phyloP scores from a whole-genome alignment of 2,888 invertebrate genomes.

The Drosophila meridionalis region DNA sequence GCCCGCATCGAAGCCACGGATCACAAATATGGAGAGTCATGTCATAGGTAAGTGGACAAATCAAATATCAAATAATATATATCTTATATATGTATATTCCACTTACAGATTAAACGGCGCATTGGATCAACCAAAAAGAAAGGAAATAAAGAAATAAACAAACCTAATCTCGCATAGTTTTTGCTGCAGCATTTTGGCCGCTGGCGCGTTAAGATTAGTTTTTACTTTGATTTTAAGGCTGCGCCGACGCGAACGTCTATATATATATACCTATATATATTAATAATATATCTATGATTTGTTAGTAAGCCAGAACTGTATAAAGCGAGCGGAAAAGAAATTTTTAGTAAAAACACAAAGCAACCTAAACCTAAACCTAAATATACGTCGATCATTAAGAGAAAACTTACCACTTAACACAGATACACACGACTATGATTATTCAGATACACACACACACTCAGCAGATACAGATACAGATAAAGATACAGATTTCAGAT shows the following conservation, averaged over 20 bases:
- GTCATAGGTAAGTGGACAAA: slow-evolving; percentile 81
- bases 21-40: slow-evolving; percentile 85
- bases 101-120: slow-evolving; percentile 61
- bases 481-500: slow-evolving; percentile 37
- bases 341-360: slow-evolving; percentile 45
- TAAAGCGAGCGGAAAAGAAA: slow-evolving; percentile 52
- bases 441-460: slow-evolving; percentile 28
- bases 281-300: slow-evolving; percentile 18
- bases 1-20: slow-evolving; percentile 87
- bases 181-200: slow-evolving; percentile 62
- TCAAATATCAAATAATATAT: neutral
- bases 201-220: slow-evolving; percentile 63
- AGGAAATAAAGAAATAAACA: slow-evolving; percentile 1
- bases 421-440: slow-evolving; percentile 27
- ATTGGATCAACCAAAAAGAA: slow-evolving; percentile 63
- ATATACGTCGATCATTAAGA: slow-evolving; percentile 41
- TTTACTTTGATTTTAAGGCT: slow-evolving; percentile 46
- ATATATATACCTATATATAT: neutral
- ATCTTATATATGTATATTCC: neutral
- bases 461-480: slow-evolving; percentile 22
- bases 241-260: slow-evolving; percentile 37
- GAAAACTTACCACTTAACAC: slow-evolving; percentile 41
- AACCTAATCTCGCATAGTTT: slow-evolving; percentile 75
- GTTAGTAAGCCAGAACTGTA: slow-evolving; percentile 65
- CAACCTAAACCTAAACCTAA: slow-evolving; percentile 42